Base-by-base conservation (phyloP, 2,797 vertebrate species). In the Scolopax bukidnonensis region DNA sequence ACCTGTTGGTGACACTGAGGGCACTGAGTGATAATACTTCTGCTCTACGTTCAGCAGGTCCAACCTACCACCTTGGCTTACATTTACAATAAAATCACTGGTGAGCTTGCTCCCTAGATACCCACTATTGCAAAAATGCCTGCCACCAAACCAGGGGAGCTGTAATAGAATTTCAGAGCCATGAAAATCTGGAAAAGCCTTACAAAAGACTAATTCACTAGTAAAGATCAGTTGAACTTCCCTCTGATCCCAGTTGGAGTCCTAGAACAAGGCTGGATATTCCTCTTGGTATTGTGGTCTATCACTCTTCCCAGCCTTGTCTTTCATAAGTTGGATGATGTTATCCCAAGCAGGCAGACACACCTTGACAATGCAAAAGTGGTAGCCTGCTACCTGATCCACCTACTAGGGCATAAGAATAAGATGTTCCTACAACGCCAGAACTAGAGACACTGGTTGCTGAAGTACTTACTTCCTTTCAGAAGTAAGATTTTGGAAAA, bases 401-500 rank as follows among this genome's bases (percentile, higher is more conserved):
- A 23, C 16, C 17, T 67, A 19, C 27, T 73, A 20, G 16, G 32
- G 6, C 30, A 43, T 9, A 70, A 17, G 13, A 77, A 6, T n/a
- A 53, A 53, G 25, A 65, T 76, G 33, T 8, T 73, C 19, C 23
- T 69, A 4, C 20, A 12, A 8, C 57, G 16, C 8, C 60, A 83
- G 41, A 95, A 84, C 10, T 19, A 30, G 47, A 75, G 47, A 65
- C 27, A 5, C 4, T 63, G 15, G 13, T 51, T 76, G 10, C 10
- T 48, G 41, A 73, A 85, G 8, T 30, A 15, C 8, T 91, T 53
- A 11, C 8, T 51, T 80, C 38, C 11, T 80, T 67, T 85, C 36
- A 85, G 68, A 89, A 80, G 18, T n/a, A 75, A 91, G 48, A 59
- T 32, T 76, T 59, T 47, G 11, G 15, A 73, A 89, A 90, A 54